Percentiles rank a stretch among this genome's conserved stretches.
These are phyloP conservation scores for Plumapathes pennacea DNA, from an alignment of 92 coral and sea anemone genomes.

Conservation along the genomic window DNA sequence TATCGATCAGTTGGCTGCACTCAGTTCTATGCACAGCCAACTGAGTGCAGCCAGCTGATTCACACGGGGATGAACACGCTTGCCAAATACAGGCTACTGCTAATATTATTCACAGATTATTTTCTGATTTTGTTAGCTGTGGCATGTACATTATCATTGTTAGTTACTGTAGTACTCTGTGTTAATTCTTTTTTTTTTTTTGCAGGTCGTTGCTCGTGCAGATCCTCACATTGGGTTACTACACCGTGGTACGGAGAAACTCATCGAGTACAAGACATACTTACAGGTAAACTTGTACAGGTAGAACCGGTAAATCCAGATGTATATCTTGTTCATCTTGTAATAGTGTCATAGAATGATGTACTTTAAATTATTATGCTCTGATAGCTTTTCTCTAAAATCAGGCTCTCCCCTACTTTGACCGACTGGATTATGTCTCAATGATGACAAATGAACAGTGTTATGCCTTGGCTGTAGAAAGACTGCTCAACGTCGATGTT, in stretches of 20 bases:
- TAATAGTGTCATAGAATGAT: too few relatives aligned
- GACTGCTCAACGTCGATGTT: constrained; percentile 85
- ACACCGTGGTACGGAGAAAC: constrained; percentile 96
- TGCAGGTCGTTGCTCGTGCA: constrained; percentile 84
- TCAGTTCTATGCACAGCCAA: too few relatives aligned
- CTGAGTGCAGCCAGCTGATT: too few relatives aligned
- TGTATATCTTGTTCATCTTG: too few relatives aligned
- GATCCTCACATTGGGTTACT: constrained; percentile 94
- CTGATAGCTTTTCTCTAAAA: neutral
- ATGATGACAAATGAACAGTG: constrained; percentile 99
- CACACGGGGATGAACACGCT: too few relatives aligned
- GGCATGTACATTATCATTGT: neutral
- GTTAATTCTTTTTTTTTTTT: neutral
- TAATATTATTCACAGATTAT: too few relatives aligned
- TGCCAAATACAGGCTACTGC: too few relatives aligned
- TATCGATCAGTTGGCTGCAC: too few relatives aligned
- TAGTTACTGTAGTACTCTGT: neutral
- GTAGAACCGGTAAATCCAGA: too few relatives aligned
- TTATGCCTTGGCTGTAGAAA: constrained; percentile 88
- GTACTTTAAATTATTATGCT: neutral
- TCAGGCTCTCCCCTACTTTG: constrained; percentile 97
- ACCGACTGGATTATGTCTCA: constrained; percentile 94
- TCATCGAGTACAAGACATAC: constrained; percentile 95
- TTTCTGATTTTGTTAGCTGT: neutral
- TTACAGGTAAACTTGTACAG: too few relatives aligned